phyloP scores from a whole-genome alignment of 2,797 vertebrate genomes.

The Loris lydekkerianus region DNA sequence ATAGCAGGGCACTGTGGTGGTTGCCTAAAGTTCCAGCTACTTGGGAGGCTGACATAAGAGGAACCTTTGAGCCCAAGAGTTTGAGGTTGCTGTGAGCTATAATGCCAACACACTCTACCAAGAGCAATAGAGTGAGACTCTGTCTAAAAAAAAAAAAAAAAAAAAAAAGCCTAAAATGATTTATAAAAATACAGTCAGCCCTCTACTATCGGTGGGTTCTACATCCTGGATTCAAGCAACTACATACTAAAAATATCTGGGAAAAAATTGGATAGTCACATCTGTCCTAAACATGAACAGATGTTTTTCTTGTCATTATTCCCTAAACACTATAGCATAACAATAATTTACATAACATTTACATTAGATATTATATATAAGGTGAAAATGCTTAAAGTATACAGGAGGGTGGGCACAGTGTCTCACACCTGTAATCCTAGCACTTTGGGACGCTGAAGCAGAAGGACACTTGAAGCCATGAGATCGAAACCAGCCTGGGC shows the following conservation, averaged over 20 bases:
- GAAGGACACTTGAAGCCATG: not conserved
- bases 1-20: too few species aligned
- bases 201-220: not conserved
- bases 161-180: not conserved
- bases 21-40: too few species aligned
- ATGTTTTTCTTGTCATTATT: not conserved
- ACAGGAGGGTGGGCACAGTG: not conserved
- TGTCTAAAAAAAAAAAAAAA: too few species aligned
- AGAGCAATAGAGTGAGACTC: too few species aligned
- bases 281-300: not conserved
- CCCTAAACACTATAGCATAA: not conserved
- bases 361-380: not conserved
- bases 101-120: too few species aligned
- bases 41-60: too few species aligned
- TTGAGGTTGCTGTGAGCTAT: too few species aligned
- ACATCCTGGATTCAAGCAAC: not conserved
- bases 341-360: not conserved
- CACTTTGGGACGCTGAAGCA: not conserved
- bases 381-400: not conserved
- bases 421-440: not conserved
- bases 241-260: not conserved
- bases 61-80: too few species aligned
- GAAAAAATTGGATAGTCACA: not conserved
- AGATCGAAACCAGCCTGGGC: not conserved
- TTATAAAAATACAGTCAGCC: constrained; percentile 14